Evolutionary conservation across 2,888 invertebrate genomes (phyloP).

Genomic region (Linnaemya tessellans): DNA sequence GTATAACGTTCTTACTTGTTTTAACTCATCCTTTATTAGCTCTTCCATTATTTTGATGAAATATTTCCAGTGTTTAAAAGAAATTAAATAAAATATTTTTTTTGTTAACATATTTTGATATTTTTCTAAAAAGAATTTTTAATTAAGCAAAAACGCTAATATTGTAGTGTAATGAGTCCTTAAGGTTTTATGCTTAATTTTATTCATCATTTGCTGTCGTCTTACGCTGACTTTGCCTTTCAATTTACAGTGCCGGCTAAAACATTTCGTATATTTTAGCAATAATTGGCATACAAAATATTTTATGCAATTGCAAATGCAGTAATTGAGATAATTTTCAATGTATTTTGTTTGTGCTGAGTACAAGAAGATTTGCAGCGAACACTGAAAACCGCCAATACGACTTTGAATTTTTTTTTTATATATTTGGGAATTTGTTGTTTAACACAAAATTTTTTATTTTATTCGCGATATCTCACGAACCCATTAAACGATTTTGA

Average conservation of each 20-base stretch:
- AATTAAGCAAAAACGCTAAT: slow-evolving; percentile 36
- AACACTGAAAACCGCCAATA: too few species aligned
- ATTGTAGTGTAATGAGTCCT: slow-evolving; percentile 37
- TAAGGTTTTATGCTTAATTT: slow-evolving; percentile 18
- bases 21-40: too few species aligned
- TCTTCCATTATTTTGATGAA: background rate
- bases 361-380: too few species aligned
- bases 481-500: too few species aligned
- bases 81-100: background rate
- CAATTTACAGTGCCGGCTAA: background rate
- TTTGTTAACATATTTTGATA: background rate
- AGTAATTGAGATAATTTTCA: too few species aligned
- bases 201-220: slow-evolving; percentile 12
- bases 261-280: background rate
- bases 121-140: slow-evolving; percentile 19
- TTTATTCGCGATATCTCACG: too few species aligned
- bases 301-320: too few species aligned
- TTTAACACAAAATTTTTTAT: too few species aligned
- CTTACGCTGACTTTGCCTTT: background rate
- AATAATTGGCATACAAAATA: background rate
- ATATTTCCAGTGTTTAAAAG: slow-evolving; percentile 6
- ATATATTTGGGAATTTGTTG: too few species aligned
- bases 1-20: too few species aligned
- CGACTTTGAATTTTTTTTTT: too few species aligned
- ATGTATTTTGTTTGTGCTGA: too few species aligned